A percentile compares a stretch with the other conserved stretches of the same genome.
Evolutionary conservation across 2,888 invertebrate species (phyloP).

Genomic region (Apamea epomidion): DNA sequence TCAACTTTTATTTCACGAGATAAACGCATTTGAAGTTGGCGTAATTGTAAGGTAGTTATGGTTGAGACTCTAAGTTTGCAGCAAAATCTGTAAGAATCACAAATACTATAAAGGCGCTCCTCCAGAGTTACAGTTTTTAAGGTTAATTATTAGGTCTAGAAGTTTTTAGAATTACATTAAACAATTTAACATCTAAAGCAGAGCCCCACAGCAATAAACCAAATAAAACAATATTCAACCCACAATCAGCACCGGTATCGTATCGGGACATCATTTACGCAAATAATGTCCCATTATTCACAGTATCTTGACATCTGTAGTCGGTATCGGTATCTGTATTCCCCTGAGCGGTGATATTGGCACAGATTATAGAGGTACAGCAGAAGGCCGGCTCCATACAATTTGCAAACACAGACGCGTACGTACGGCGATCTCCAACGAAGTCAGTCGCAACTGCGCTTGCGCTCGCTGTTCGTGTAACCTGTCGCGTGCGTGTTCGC

Average conservation of each 20-base stretch:
- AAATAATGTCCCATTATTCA: conserved; percentile 54
- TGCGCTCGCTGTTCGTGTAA: background rate
- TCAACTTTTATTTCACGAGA: background rate
- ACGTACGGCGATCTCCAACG: too few relatives aligned
- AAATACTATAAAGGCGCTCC: background rate
- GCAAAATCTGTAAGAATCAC: background rate
- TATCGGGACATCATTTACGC: conserved; percentile 37
- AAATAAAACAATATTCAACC: conserved; percentile 13
- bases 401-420: too few relatives aligned
- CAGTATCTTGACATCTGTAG: conserved; percentile 43
- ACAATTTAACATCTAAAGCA: background rate
- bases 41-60: background rate
- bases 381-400: conserved; percentile 1
- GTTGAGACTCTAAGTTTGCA: background rate
- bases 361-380: background rate
- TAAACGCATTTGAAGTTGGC: background rate
- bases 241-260: conserved; percentile 14
- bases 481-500: background rate
- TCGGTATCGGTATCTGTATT: conserved; percentile 7
- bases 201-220: background rate
- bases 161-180: background rate
- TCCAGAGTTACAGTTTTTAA: background rate
- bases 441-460: background rate
- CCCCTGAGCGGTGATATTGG: background rate
- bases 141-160: background rate